Base-by-base conservation (phyloP, 2,888 invertebrate species). In the Iphiclides podalirius region DNA sequence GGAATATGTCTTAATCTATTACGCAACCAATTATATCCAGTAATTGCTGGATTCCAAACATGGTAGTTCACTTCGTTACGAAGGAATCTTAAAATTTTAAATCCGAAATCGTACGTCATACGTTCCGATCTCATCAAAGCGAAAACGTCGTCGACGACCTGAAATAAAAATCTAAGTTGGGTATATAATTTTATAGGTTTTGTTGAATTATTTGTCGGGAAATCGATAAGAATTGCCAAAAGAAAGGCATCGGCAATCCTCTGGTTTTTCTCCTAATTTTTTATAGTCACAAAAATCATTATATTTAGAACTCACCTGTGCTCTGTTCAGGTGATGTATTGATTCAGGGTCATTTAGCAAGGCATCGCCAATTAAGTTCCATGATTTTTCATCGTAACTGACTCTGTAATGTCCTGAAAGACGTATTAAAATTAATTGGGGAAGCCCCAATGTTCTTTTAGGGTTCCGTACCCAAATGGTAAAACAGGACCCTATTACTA, bases 301-400 rank as follows among this genome's bases (percentile, higher is more conserved):
- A n/a, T n/a, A n/a, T n/a, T n/a, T n/a, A n/a, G n/a, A n/a, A n/a
- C n/a, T 20, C 49, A 94, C 87, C 75, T 96, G 95, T 2, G 95
- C 95, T 63, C 95, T 89, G 67, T 94, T 95, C 1, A 93, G 67
- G 26, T 90, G 85, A 57, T 93, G 90, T 47, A 96, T 93, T 0
- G 67, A 58, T n/a, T 74, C 62, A 28, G 69, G 73, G 4, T 75
- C 70, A 28, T 74, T 66, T 1, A 71, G 26, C 11, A 88, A 66
- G 31, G 81, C 80, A 26, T 78, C 72, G 0, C 72, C 61, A 9
- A 93, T 87, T 35, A 83, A 66, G 4, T 75, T 60, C 93, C 93
- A 93, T n/a, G 90, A 89, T 26, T 61, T 67, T 0, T 64, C 60
- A 58, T 93, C 91, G 55, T 94, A 94, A 59, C 91, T 91, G 0